These are phyloP conservation scores for Vandiemenella viatica DNA, from an alignment of 2,888 invertebrate species.

Conservation along the genomic window DNA sequence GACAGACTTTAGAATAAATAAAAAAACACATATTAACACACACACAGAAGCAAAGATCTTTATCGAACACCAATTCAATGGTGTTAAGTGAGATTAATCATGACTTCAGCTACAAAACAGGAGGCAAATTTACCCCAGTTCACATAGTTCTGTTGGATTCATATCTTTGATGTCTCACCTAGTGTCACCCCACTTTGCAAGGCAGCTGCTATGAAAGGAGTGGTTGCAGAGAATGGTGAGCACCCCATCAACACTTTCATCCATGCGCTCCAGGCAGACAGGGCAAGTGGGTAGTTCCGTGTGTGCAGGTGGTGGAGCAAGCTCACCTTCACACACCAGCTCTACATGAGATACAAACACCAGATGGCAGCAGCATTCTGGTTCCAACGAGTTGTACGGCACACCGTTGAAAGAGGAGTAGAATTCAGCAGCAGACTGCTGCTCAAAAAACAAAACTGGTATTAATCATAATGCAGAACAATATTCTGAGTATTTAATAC, in stretches of 20 bases:
- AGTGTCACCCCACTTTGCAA: constrained; percentile 92
- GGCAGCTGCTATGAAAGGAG: constrained; percentile 89
- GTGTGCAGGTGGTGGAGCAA: constrained; percentile 44
- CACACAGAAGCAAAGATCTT: too few relatives aligned
- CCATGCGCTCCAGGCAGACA: constrained; percentile 93
- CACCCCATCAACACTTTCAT: constrained; percentile 95
- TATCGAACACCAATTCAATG: too few relatives aligned
- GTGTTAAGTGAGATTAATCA: too few relatives aligned
- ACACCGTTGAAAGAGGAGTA: constrained; percentile 84
- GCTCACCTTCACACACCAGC: constrained; percentile 52
- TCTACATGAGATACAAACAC: constrained; percentile 92
- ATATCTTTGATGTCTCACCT: constrained; percentile 28
- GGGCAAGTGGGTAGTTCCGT: constrained; percentile 96
- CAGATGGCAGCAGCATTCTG: constrained; percentile 78
- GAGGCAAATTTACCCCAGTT: too few relatives aligned
- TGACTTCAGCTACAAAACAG: too few relatives aligned
- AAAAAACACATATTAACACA: too few relatives aligned
- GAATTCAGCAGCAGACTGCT: constrained; percentile 78
- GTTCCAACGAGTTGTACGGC: constrained; percentile 85
- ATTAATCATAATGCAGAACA: background rate
- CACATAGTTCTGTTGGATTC: too few relatives aligned
- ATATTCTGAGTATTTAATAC: background rate
- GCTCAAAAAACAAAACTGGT: constrained; percentile 21
- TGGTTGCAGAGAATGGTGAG: constrained; percentile 97
- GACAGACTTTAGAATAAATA: too few relatives aligned